Evolutionary conservation across 92 coral and sea anemone genomes (phyloP).

Genomic region (Metridium senile): DNA sequence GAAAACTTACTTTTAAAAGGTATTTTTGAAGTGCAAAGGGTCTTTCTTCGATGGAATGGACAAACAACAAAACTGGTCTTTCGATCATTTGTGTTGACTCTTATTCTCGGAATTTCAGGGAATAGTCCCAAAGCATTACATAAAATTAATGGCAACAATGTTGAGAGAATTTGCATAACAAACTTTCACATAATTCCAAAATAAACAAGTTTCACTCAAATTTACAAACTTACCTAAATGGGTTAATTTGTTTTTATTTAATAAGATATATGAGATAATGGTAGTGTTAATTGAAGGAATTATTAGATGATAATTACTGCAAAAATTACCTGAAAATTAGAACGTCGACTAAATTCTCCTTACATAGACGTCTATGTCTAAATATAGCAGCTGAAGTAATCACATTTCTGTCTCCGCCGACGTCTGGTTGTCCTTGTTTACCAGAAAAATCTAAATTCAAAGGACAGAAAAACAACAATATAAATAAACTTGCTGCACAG

Average conservation of each 20-base stretch:
- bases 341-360: constrained; percentile 1
- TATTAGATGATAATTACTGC: not conserved
- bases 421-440: too few relatives aligned
- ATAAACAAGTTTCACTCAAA: too few relatives aligned
- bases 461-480: not conserved
- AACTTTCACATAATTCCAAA: too few relatives aligned
- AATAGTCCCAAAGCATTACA: constrained; percentile 25
- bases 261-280: not conserved
- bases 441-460: not conserved
- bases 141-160: constrained; percentile 3
- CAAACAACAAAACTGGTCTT: not conserved
- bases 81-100: not conserved
- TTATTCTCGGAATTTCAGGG: constrained; percentile 14
- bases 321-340: not conserved
- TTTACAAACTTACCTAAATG: too few relatives aligned
- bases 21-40: not conserved
- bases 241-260: too few relatives aligned
- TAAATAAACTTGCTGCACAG: too few relatives aligned
- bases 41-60: not conserved
- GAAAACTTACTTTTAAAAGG: not conserved
- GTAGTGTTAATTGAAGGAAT: not conserved
- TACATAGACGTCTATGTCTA: not conserved
- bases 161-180: constrained; percentile 23
- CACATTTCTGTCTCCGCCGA: not conserved
- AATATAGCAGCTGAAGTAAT: not conserved